These are phyloP conservation scores for Pemphredon lugubris DNA, from an alignment of 2,888 invertebrate species.

Conservation along the genomic window DNA sequence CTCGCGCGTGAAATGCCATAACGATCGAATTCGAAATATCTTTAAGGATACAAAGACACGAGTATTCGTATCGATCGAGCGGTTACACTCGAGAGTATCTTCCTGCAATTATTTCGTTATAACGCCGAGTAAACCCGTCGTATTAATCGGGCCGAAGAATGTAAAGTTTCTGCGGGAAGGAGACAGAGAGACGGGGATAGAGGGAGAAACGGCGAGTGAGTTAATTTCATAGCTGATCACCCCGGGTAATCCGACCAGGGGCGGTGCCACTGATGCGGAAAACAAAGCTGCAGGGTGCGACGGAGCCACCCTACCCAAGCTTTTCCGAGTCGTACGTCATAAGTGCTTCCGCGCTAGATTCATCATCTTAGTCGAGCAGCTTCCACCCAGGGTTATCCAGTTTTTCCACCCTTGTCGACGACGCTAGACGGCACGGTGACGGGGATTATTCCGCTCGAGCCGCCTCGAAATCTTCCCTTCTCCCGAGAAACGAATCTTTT, in stretches of 20 bases:
- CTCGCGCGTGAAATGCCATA: no score
- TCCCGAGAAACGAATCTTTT: slow-evolving; percentile 52
- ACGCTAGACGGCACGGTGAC: slow-evolving; percentile 65
- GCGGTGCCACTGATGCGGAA: slow-evolving; percentile 78
- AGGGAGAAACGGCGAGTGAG: slow-evolving; percentile 65
- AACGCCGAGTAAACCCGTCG: slow-evolving; percentile 5
- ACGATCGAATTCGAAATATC: no score
- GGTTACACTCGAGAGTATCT: no score
- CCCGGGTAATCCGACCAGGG: slow-evolving; percentile 79
- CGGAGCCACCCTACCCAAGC: slow-evolving; percentile 70
- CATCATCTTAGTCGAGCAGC: slow-evolving; percentile 77
- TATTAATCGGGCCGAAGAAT: slow-evolving; percentile 48
- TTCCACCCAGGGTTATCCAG: slow-evolving; percentile 73
- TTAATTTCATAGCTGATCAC: slow-evolving; percentile 81
- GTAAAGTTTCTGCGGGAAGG: slow-evolving; percentile 38
- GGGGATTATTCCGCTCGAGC: slow-evolving; percentile 67
- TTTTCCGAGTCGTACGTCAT: slow-evolving; percentile 77
- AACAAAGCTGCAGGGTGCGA: slow-evolving; percentile 78
- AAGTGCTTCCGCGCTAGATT: slow-evolving; percentile 81
- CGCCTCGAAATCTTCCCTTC: slow-evolving; percentile 60
- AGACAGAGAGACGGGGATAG: slow-evolving; percentile 2
- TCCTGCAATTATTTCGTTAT: slow-evolving; percentile 15
- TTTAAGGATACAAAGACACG: no score
- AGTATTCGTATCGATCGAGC: no score
- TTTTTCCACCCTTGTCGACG: slow-evolving; percentile 74